Evolutionary conservation across 2,888 invertebrate genomes (phyloP).

Genomic region (Hemithea aestivaria): DNA sequence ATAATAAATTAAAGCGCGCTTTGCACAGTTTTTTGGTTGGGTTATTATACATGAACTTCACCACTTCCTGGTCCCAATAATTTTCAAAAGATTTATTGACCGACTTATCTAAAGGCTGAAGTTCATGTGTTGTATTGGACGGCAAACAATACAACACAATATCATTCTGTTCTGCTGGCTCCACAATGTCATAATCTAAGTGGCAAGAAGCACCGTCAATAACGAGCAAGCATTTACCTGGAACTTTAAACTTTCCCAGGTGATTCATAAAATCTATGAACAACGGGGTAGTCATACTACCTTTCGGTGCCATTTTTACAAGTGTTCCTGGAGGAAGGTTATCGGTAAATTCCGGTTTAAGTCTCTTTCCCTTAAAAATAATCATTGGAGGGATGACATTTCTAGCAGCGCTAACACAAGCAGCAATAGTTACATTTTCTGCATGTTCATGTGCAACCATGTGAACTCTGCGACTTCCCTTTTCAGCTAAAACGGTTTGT

Average conservation of each 20-base stretch:
- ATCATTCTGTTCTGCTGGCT: constrained; percentile 17
- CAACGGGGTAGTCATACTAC: constrained; percentile 17
- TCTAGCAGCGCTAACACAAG: not conserved
- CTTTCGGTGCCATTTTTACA: constrained; percentile 27
- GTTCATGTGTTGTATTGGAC: no score
- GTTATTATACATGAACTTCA: no score
- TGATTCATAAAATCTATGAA: constrained; percentile 24
- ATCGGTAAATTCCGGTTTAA: no score
- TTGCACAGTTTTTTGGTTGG: no score
- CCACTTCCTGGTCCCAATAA: no score
- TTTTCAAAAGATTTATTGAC: no score
- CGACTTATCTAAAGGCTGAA: no score
- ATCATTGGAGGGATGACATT: constrained; percentile 1
- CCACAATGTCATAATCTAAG: constrained; percentile 15
- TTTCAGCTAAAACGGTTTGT: constrained; percentile 3
- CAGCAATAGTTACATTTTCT: constrained; percentile 1
- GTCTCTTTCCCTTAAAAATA: no score
- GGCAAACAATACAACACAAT: constrained; percentile 20
- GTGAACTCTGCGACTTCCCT: not conserved
- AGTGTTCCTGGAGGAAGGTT: no score
- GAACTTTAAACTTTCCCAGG: constrained; percentile 15
- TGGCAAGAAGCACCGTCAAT: constrained; percentile 28
- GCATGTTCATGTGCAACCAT: not conserved
- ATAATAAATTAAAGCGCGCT: no score
- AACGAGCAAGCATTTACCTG: constrained; percentile 23